These are phyloP conservation scores for Echinometra lucunter DNA, from an alignment of 53 echinoderm and acorn worm species.

Conservation along the genomic window DNA sequence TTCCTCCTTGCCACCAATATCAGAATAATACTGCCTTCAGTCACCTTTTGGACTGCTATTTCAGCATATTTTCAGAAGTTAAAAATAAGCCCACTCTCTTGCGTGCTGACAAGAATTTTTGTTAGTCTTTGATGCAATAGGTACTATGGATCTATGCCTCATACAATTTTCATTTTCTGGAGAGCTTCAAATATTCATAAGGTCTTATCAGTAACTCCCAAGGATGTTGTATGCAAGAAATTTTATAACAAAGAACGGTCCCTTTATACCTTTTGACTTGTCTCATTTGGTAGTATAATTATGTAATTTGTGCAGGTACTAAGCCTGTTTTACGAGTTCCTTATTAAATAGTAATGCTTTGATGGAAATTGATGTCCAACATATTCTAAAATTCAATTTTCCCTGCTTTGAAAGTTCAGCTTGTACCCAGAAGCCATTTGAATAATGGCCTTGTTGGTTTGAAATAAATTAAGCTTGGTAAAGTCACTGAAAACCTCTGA, in stretches of 20 bases:
- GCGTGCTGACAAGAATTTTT: not conserved
- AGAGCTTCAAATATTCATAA: slow-evolving; percentile 27
- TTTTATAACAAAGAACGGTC: not conserved
- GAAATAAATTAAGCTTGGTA: too few relatives aligned
- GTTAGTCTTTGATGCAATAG: not conserved
- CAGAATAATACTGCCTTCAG: not conserved
- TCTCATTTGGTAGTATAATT: not conserved
- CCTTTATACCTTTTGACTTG: not conserved
- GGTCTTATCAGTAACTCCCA: slow-evolving; percentile 23
- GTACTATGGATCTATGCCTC: not conserved
- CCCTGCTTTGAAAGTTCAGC: not conserved
- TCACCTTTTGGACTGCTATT: not conserved
- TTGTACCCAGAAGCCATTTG: not conserved
- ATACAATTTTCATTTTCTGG: not conserved
- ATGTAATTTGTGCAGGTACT: not conserved
- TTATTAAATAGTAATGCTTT: not conserved
- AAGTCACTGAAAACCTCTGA: too few relatives aligned
- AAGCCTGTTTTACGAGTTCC: not conserved
- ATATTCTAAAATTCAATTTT: not conserved
- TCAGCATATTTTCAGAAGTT: not conserved
- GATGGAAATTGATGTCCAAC: not conserved
- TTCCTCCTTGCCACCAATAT: not conserved
- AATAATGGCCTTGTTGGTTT: too few relatives aligned
- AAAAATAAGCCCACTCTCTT: not conserved
- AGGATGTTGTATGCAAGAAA: not conserved